These are phyloP conservation scores for Eupithecia subfuscata DNA, from an alignment of 2,888 invertebrate species.

Conservation along the genomic window DNA sequence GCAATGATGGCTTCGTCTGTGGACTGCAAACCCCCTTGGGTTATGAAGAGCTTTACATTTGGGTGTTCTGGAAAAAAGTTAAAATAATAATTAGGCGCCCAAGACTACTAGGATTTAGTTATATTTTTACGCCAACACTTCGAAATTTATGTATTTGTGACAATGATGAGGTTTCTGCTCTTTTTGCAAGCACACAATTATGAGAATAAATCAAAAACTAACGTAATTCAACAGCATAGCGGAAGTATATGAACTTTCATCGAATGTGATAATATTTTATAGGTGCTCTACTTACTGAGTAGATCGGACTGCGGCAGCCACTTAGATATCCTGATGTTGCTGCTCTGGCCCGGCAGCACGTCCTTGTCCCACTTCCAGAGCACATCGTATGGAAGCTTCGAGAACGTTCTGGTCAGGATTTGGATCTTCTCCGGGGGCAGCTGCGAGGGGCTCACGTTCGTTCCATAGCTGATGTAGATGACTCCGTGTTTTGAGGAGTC, in stretches of 20 bases:
- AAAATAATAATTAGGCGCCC: neutral
- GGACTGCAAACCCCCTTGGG: constrained; percentile 58
- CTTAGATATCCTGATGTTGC: constrained; percentile 65
- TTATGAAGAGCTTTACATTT: constrained; percentile 69
- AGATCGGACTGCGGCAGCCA: constrained; percentile 37
- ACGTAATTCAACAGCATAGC: too few relatives aligned
- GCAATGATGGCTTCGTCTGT: too few relatives aligned
- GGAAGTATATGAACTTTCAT: neutral
- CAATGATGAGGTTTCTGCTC: neutral
- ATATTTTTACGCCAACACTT: neutral
- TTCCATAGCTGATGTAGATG: constrained; percentile 74
- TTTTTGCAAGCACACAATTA: neutral
- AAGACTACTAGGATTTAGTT: neutral
- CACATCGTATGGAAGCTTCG: constrained; percentile 66
- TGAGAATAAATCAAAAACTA: too few relatives aligned
- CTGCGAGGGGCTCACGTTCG: constrained; percentile 59
- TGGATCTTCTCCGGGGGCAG: constrained; percentile 59
- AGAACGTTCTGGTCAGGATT: constrained; percentile 60
- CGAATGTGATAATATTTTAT: neutral
- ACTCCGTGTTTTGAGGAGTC: constrained; percentile 68
- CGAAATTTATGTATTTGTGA: neutral
- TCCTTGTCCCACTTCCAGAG: constrained; percentile 72
- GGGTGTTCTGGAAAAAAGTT: constrained; percentile 57
- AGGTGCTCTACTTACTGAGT: constrained; percentile 53
- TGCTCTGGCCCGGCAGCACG: constrained; percentile 51